Conservation (phyloP, 2,113 vertebrate species). For the Willisornis vidua region DNA sequence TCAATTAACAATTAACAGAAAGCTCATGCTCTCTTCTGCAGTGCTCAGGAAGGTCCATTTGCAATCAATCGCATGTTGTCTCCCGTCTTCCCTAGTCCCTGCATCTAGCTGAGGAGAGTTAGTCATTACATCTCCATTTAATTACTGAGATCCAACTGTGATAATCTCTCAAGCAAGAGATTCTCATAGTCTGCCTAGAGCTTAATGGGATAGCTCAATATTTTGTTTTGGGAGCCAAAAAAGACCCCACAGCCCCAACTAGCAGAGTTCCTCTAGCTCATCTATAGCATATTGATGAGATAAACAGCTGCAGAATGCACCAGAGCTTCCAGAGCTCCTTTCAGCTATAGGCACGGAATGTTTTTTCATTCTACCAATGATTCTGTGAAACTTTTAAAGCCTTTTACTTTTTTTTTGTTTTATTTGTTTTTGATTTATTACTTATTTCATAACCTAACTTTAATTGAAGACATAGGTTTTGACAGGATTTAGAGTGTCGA, state of each 20-base stretch:
- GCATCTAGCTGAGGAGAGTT: not conserved
- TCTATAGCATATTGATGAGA: not conserved
- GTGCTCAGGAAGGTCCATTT: not conserved
- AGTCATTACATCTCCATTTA: not conserved
- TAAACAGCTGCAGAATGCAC: not conserved
- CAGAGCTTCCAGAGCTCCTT: not conserved
- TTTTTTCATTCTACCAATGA: not conserved
- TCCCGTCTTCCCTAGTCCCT: not conserved
- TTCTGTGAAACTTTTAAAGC: not conserved
- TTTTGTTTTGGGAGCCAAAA: not conserved
- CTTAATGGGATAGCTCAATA: not conserved
- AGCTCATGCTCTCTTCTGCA: not conserved
- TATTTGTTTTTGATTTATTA: slow-evolving; percentile 18
- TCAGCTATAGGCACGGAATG: not conserved
- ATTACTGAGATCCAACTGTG: slow-evolving; percentile 19
- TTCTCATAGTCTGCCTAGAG: not conserved
- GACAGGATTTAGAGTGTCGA: slow-evolving; percentile 11
- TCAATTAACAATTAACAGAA: slow-evolving; percentile 10
- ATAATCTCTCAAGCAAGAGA: not conserved
- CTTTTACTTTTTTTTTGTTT: not conserved
- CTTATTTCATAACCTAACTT: slow-evolving; percentile 23
- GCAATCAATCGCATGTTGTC: not conserved
- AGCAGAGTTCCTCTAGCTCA: not conserved
- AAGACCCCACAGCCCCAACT: not conserved
- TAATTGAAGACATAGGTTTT: slow-evolving; percentile 36